Base-by-base conservation (phyloP, 2,797 vertebrate genomes). In the Masticophis lateralis region DNA sequence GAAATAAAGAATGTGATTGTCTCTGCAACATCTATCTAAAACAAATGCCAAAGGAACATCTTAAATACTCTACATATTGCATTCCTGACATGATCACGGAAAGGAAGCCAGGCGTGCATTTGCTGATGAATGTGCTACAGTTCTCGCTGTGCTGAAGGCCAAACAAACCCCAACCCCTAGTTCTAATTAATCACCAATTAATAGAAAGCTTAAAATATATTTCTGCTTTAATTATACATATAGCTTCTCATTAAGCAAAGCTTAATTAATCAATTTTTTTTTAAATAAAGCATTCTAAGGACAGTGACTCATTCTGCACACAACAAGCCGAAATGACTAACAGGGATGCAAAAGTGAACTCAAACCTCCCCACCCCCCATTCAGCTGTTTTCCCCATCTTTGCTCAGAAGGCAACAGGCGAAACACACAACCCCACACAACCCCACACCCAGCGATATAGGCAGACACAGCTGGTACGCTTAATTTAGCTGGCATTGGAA, bases 201-300 rank as follows among this genome's bases (percentile, higher is more conserved):
- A 97, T 97, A 98, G 94, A 95, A 97, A 95, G 0, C 93, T 95
- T 97, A 94, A 96, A 95, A 97, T 96, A 96, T 97, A 97, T 97
- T 97, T 97, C 95, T 96, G 93, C 93, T 97, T 79, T 97, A 97
- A 98, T 98, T 98, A 98, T 94, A 98, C 98, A 98, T 95, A 96
- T 94, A 95, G 93, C 89, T 97, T 97, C 93, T 96, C 94, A 98
- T 97, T 98, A 97, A 96, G 93, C 94, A 13, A 90, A 93, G 96
- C 87, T 95, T 97, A 97, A 98, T 98, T 97, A 97, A 98, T 97
- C 97, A 97, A 97, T 97, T 97, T 97, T 95, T 95, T 91, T 63
- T 5, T 55, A n/a, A n/a, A 14, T 20, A 96, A 93, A 94, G 94
- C 95, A 32, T 37, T 86, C 88, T 94, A 93, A 92, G 91, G 69